Conservation (phyloP, 2,888 invertebrate genomes). For the Schrankia costaestrigalis region DNA sequence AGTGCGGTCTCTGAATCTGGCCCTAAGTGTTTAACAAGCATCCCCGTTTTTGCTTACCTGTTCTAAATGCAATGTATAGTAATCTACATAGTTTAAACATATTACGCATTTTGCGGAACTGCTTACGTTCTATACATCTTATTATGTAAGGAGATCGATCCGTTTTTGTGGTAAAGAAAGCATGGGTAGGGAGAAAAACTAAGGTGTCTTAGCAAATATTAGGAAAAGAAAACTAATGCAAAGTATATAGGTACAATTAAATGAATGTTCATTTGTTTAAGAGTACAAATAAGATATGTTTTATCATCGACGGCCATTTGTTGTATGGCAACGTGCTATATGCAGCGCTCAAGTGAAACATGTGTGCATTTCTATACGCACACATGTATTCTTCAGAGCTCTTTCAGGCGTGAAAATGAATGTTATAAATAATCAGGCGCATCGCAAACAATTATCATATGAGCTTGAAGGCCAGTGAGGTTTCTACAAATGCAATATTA, state of each 20-base stretch:
- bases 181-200: too few species aligned
- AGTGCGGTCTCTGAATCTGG: too few species aligned
- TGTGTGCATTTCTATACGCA: constrained; percentile 31
- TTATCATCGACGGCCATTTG: too few species aligned
- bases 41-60: too few species aligned
- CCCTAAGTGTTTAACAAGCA: too few species aligned
- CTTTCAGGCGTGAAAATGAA: constrained; percentile 80
- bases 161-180: background rate
- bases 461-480: constrained; percentile 66
- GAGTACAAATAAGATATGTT: too few species aligned
- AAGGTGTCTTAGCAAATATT: too few species aligned
- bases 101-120: constrained; percentile 2
- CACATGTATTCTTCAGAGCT: constrained; percentile 35
- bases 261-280: too few species aligned
- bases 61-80: too few species aligned
- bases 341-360: constrained; percentile 23
- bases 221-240: too few species aligned
- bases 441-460: constrained; percentile 70
- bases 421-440: constrained; percentile 78
- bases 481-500: constrained; percentile 50
- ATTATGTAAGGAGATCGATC: background rate
- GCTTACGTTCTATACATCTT: constrained; percentile 1
- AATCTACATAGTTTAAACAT: too few species aligned
- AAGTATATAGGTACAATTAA: too few species aligned
- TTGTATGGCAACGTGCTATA: constrained; percentile 9